phyloP scores from a whole-genome alignment of 2,888 invertebrate genomes.

The Cybosia mesomella region DNA sequence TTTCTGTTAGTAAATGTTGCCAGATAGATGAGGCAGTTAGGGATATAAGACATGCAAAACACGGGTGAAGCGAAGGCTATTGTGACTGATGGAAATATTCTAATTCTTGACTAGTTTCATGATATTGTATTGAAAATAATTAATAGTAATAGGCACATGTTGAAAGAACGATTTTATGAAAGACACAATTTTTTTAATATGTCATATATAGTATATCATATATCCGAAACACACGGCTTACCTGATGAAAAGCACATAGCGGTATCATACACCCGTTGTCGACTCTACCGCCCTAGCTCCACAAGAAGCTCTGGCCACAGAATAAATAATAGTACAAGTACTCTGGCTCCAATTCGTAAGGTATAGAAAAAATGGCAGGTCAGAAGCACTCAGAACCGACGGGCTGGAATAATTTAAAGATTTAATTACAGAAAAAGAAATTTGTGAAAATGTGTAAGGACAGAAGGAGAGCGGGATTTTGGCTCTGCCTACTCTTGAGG shows the following conservation, averaged over 20 bases:
- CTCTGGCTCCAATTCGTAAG: neutral
- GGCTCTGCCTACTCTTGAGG: neutral
- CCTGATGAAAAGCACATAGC: neutral
- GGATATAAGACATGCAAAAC: neutral
- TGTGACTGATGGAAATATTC: neutral
- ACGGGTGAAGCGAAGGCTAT: neutral
- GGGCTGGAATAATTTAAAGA: no score
- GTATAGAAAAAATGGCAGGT: neutral
- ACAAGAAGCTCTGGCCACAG: no score
- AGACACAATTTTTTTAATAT: no score
- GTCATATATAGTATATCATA: no score
- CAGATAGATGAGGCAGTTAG: slow-evolving; percentile 8
- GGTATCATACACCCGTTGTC: neutral
- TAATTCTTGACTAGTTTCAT: neutral
- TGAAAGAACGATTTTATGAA: no score
- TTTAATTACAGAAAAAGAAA: neutral
- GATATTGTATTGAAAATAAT: neutral
- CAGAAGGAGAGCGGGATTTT: neutral
- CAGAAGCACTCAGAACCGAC: neutral
- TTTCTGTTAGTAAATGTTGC: slow-evolving; percentile 1
- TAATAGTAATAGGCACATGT: neutral
- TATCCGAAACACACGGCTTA: neutral
- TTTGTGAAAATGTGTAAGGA: neutral
- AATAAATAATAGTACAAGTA: no score
- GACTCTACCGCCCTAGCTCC: no score